These are phyloP conservation scores for Orgyia antiqua DNA, from an alignment of 2,888 invertebrate genomes.

Conservation along the genomic window DNA sequence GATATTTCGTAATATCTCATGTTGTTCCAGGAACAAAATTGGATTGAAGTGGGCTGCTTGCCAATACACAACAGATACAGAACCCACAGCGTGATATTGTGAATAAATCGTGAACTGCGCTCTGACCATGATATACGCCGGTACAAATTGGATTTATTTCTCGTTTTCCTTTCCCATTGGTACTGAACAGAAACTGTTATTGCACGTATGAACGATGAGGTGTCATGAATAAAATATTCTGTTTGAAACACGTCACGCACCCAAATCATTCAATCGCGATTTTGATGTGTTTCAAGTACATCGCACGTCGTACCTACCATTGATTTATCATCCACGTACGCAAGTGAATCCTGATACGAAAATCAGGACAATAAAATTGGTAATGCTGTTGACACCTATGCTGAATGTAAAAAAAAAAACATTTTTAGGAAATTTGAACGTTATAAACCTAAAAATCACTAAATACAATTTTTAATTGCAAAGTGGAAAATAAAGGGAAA, in stretches of 20 bases:
- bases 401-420: not conserved
- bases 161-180: conserved; percentile 59
- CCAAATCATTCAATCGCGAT: conserved; percentile 39
- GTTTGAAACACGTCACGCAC: conserved; percentile 52
- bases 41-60: conserved; percentile 47
- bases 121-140: conserved; percentile 70
- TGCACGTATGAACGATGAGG: conserved; percentile 69
- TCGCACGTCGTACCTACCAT: conserved; percentile 24
- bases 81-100: conserved; percentile 37
- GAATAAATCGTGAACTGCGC: conserved; percentile 62
- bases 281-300: conserved; percentile 40
- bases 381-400: conserved; percentile 1
- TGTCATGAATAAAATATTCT: conserved; percentile 68
- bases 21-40: conserved; percentile 36
- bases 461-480: too few relatives aligned
- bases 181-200: conserved; percentile 65
- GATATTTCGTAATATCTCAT: conserved; percentile 30
- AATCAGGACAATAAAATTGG: conserved; percentile 11
- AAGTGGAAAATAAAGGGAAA: too few relatives aligned
- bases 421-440: not conserved
- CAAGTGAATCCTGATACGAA: conserved; percentile 8
- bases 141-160: conserved; percentile 74
- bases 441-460: too few relatives aligned
- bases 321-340: conserved; percentile 23
- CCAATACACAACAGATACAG: conserved; percentile 28